phyloP scores from a whole-genome alignment of 2,797 vertebrate species.

The Leptatherina wallacei region DNA sequence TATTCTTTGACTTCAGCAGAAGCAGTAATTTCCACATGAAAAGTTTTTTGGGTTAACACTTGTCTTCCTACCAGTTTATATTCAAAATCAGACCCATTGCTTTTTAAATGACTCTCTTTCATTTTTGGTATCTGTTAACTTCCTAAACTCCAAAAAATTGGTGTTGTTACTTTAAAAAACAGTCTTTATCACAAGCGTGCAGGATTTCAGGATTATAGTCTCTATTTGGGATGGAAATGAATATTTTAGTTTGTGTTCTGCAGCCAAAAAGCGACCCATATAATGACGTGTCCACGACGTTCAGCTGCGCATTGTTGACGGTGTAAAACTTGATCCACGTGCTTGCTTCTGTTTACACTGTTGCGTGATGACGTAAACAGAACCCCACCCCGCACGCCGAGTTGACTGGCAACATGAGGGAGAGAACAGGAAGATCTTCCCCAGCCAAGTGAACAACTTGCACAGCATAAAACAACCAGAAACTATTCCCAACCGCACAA shows the following conservation, averaged over 20 bases:
- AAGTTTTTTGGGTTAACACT: too few relatives aligned
- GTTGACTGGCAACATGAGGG: constrained; percentile 72
- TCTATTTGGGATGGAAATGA: not conserved
- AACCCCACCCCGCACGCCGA: constrained; percentile 74
- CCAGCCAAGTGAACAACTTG: constrained; percentile 56
- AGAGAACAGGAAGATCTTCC: constrained; percentile 66
- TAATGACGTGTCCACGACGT: constrained; percentile 7
- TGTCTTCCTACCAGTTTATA: too few relatives aligned
- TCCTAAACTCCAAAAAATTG: not conserved
- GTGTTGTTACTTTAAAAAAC: not conserved
- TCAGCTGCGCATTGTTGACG: constrained; percentile 37
- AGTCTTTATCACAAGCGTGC: not conserved
- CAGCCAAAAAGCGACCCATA: not conserved
- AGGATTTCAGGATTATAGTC: not conserved
- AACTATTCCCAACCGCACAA: constrained; percentile 47
- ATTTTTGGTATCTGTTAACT: not conserved
- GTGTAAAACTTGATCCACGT: constrained; percentile 73
- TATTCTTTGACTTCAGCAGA: too few relatives aligned
- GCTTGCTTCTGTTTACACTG: constrained; percentile 81
- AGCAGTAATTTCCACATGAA: too few relatives aligned
- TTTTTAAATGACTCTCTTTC: too few relatives aligned
- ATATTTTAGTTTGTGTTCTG: not conserved
- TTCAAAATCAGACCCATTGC: too few relatives aligned
- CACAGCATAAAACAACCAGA: constrained; percentile 33
- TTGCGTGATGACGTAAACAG: constrained; percentile 75